phyloP scores from a whole-genome alignment of 2,797 vertebrate genomes.

The Danio kyathit region DNA sequence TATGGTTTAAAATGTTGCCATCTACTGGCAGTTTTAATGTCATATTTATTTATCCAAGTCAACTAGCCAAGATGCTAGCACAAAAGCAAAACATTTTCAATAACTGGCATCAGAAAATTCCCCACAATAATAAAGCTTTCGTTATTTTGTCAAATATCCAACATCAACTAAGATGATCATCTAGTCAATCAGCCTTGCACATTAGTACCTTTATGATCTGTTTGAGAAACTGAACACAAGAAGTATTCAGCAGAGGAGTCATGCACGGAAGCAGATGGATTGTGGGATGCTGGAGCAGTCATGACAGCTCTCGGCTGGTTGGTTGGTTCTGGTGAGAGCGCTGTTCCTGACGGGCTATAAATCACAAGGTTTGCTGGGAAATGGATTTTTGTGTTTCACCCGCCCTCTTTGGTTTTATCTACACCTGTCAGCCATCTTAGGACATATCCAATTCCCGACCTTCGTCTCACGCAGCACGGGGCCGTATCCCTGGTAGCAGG shows the following conservation, averaged over 20 bases:
- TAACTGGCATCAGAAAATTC: too few species aligned
- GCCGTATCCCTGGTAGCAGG: constrained; percentile 2
- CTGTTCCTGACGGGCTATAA: constrained; percentile 54
- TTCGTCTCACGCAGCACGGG: constrained; percentile 20
- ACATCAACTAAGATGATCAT: rapidly evolving
- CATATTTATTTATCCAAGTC: too few species aligned
- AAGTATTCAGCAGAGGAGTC: background rate
- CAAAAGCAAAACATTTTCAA: too few species aligned
- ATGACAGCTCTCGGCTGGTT: constrained; percentile 32
- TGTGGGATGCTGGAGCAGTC: constrained; percentile 32
- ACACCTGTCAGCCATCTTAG: constrained; percentile 63
- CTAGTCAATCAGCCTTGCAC: background rate
- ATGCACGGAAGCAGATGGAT: background rate
- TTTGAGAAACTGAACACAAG: background rate
- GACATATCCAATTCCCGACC: constrained; percentile 52
- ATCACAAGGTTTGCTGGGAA: constrained; percentile 59
- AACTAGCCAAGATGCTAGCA: too few species aligned
- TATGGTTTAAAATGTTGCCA: too few species aligned
- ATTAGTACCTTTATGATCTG: constrained; percentile 25
- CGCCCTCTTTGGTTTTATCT: constrained; percentile 54
- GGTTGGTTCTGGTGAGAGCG: background rate
- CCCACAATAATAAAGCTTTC: too few species aligned
- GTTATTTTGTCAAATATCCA: too few species aligned
- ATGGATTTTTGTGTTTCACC: constrained; percentile 52
- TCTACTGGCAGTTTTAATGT: too few species aligned